A percentile compares a stretch with the other conserved stretches of the same genome.
Conservation (phyloP, 2,888 invertebrate species). For the Sinopyrophorus schimmeli region DNA sequence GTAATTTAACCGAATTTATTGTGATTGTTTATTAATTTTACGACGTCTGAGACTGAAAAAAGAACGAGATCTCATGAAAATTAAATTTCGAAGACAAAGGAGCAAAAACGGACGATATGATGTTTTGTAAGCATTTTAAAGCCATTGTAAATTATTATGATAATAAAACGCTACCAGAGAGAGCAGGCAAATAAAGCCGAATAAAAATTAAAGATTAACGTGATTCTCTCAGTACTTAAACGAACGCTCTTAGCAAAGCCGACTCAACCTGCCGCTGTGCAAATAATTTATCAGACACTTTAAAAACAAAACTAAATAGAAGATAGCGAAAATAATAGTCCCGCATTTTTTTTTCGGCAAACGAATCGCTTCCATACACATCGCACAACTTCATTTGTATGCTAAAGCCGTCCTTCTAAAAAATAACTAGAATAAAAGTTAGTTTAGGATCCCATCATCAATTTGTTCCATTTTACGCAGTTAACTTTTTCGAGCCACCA, state of each 20-base stretch:
- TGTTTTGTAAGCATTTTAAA: slow-evolving; percentile 9
- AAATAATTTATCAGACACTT: slow-evolving; percentile 30
- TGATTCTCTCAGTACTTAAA: slow-evolving; percentile 26
- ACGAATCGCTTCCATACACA: slow-evolving; percentile 19
- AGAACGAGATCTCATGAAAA: too few species aligned
- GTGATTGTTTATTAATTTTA: too few species aligned
- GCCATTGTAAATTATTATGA: slow-evolving; percentile 24
- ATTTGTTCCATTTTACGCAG: slow-evolving; percentile 19
- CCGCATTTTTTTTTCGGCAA: slow-evolving; percentile 18
- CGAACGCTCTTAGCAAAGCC: slow-evolving; percentile 25
- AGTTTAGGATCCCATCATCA: slow-evolving; percentile 18
- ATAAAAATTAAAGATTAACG: slow-evolving; percentile 27
- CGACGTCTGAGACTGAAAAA: too few species aligned
- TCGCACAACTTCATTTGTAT: slow-evolving; percentile 32
- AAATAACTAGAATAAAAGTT: slow-evolving; percentile 26
- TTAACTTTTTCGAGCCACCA: slow-evolving; percentile 23
- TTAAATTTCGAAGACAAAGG: too few species aligned
- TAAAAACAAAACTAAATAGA: slow-evolving; percentile 28
- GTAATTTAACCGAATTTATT: too few species aligned
- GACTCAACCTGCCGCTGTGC: slow-evolving; percentile 27
- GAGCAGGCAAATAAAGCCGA: slow-evolving; percentile 19
- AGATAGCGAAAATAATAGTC: slow-evolving; percentile 28
- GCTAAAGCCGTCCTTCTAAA: slow-evolving; percentile 25
- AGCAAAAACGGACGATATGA: too few species aligned
- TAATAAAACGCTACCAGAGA: slow-evolving; percentile 27